These are phyloP conservation scores for Neomonachus schauinslandi DNA, from an alignment of 2,113 vertebrate species.

Conservation along the genomic window DNA sequence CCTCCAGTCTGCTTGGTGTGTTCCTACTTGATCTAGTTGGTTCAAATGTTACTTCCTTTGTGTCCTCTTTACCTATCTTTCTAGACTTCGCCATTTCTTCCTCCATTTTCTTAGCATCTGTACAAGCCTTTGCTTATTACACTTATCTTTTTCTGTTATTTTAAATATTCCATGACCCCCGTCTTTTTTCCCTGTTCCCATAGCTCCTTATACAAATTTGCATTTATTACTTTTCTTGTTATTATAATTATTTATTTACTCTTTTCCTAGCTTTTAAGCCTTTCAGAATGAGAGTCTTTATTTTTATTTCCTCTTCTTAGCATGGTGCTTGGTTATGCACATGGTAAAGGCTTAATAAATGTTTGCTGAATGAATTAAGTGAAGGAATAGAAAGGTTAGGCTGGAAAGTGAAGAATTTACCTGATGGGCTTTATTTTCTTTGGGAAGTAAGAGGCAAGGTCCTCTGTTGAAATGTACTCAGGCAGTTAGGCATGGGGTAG, in stretches of 20 bases:
- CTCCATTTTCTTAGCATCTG: not conserved
- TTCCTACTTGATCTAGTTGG: not conserved
- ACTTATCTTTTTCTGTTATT: not conserved
- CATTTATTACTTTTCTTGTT: not conserved
- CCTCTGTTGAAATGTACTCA: not conserved
- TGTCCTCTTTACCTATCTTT: not conserved
- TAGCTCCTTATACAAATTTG: not conserved
- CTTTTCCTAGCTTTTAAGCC: not conserved
- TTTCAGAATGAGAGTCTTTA: not conserved
- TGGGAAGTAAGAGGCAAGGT: not conserved
- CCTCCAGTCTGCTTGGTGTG: not conserved
- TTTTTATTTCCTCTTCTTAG: not conserved
- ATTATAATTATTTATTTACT: not conserved
- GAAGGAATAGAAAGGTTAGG: not conserved
- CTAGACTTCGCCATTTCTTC: not conserved
- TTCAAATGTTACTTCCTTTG: not conserved
- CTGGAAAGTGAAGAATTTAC: not conserved
- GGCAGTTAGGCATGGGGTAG: not conserved
- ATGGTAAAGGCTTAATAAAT: not conserved
- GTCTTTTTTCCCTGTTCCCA: not conserved
- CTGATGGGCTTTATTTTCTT: not conserved
- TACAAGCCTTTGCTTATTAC: not conserved
- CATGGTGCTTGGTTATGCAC: not conserved
- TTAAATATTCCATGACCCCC: not conserved
- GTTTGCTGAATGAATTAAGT: not conserved